Percentiles rank a stretch among this genome's conserved stretches.
Evolutionary conservation across 2,113 vertebrate genomes (phyloP).

Genomic region (Dicaeum eximium): DNA sequence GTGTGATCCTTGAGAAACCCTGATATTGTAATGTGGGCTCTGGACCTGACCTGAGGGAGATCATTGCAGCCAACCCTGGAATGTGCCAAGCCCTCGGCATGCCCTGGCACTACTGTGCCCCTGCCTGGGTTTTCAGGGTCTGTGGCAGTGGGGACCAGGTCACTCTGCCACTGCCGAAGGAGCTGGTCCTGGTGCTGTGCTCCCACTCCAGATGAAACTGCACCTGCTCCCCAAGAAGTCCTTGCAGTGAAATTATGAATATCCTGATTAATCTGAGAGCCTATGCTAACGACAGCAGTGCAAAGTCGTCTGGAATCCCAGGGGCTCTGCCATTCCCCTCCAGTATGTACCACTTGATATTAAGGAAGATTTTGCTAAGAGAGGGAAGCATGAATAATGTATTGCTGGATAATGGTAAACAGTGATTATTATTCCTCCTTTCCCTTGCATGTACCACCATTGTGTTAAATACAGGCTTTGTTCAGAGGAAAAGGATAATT

Average conservation of each 20-base stretch:
- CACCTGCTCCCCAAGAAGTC: neutral
- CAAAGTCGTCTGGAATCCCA: neutral
- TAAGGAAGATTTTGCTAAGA: neutral
- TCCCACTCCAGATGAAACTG: neutral
- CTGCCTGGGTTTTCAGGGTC: too few relatives aligned
- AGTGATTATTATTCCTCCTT: constrained; percentile 18
- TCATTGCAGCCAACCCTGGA: neutral
- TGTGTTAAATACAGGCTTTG: neutral
- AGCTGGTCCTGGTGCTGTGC: neutral
- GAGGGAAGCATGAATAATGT: constrained; percentile 61
- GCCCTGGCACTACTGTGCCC: neutral
- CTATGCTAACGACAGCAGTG: neutral
- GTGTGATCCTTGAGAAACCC: neutral
- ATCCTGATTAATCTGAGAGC: neutral
- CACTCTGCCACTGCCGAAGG: neutral
- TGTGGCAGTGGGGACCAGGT: neutral
- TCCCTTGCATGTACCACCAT: neutral
- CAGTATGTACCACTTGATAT: neutral
- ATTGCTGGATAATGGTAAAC: constrained; percentile 50
- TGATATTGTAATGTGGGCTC: neutral
- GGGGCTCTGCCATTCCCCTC: neutral
- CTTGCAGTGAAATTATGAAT: neutral
- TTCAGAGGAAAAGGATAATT: neutral
- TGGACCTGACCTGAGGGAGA: neutral
- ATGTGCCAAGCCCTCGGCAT: neutral